Base-by-base conservation (phyloP, 2,797 vertebrate genomes). In the Anguilla megastoma region DNA sequence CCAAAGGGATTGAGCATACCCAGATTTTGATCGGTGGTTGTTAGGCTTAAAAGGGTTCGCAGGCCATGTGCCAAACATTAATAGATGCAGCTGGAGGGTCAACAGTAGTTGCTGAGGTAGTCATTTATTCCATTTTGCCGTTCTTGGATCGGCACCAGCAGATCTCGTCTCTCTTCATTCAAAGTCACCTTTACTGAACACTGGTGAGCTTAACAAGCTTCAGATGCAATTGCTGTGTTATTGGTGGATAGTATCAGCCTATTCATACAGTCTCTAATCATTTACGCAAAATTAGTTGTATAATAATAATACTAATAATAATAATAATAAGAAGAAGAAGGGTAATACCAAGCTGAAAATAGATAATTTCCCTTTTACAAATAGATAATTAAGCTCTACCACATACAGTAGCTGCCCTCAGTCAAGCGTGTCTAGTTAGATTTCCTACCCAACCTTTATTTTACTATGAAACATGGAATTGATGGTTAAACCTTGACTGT, bases 51-150 rank as follows among this genome's bases (percentile, higher is more conserved):
- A 94, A 91, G 89, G 90, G 90, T 92, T 92, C 88, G 89, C 63
- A 84, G 93, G 94, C 92, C 91, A 90, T 86, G 89, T 66, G 93
- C 93, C 94, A 94, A 92, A 89, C 91, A 88, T 89, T 92, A 94
- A 95, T 91, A 93, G 91, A 92, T 92, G 90, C 92, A 92, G 92
- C 92, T 93, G 92, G 66, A 85, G 79, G 90, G 86, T 48, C 60
- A 76, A 91, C 87, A 36, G 71, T 88, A 90, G 86, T 91, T 90
- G 91, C 90, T 91, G 90, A 93, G 90, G 56, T 87, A 69, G 87
- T 56, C 50, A 58, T 88, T 91, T 91, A 87, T 87, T 86, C 33
- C 41, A 33, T 88, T 90, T 91, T 86, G 85, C 60, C 58, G 63
- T 41, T 87, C 33, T 90, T 86, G 90, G 88, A 89, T 66, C 71